A percentile compares a stretch with the other conserved stretches of the same genome.
Evolutionary conservation across 2,888 invertebrate genomes (phyloP).

Genomic region (Nymphalis c-album): DNA sequence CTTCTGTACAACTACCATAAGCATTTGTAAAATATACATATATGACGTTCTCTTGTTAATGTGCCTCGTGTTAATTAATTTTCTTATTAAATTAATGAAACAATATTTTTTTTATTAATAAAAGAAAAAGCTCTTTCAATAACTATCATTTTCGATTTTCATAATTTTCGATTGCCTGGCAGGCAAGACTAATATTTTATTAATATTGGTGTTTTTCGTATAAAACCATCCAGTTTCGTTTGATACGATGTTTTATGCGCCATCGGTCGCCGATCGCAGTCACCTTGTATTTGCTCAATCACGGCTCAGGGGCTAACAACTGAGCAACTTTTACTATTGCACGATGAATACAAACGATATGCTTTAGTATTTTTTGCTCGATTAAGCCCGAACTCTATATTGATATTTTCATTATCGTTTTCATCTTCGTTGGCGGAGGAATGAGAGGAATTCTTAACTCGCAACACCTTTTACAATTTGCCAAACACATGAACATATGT

Average conservation of each 20-base stretch:
- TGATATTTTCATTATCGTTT: conserved; percentile 20
- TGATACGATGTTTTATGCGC: conserved; percentile 69
- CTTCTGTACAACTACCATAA: too few relatives aligned
- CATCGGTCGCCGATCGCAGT: conserved; percentile 60
- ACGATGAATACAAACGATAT: conserved; percentile 63
- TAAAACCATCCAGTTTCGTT: conserved; percentile 50
- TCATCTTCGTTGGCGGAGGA: background rate
- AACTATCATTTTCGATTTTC: too few relatives aligned
- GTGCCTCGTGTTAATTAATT: too few relatives aligned
- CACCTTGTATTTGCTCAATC: conserved; percentile 66
- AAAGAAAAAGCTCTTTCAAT: too few relatives aligned
- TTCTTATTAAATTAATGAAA: too few relatives aligned
- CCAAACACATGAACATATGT: too few relatives aligned
- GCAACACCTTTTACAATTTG: background rate
- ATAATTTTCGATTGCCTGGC: too few relatives aligned
- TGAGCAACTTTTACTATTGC: conserved; percentile 37
- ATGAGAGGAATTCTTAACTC: background rate
- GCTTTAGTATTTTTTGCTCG: conserved; percentile 45
- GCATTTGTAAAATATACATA: too few relatives aligned
- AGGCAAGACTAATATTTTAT: too few relatives aligned
- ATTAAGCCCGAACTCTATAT: conserved; percentile 32
- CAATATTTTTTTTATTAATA: too few relatives aligned
- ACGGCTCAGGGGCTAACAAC: conserved; percentile 43
- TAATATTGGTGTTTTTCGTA: conserved; percentile 30
- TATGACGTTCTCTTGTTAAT: too few relatives aligned